These are phyloP conservation scores for Thymelicus sylvestris DNA, from an alignment of 2,888 invertebrate species.

Conservation along the genomic window DNA sequence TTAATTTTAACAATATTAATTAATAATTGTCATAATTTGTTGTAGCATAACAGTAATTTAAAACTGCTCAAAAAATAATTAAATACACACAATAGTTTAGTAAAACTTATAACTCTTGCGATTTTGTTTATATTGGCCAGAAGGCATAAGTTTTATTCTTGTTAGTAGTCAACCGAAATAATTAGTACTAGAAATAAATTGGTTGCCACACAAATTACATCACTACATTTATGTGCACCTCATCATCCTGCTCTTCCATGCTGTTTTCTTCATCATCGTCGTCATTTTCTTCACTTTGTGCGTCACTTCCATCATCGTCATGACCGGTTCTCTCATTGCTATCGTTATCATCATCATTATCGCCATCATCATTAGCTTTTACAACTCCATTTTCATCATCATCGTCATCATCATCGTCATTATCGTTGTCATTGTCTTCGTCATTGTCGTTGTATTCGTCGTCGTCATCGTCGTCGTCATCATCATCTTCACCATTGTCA, in stretches of 20 bases:
- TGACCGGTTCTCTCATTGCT: conserved; percentile 32
- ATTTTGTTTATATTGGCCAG: no score
- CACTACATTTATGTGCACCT: conserved; percentile 57
- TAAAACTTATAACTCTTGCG: no score
- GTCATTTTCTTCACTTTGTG: conserved; percentile 53
- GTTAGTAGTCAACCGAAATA: conserved; percentile 35
- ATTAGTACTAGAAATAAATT: conserved; percentile 53
- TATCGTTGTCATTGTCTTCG: conserved; percentile 48
- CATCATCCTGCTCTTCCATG: conserved; percentile 49
- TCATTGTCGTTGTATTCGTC: conserved; percentile 42
- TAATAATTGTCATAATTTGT: no score
- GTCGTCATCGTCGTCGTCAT: conserved; percentile 49
- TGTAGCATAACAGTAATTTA: no score
- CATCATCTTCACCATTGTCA: conserved; percentile 45
- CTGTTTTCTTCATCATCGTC: conserved; percentile 57
- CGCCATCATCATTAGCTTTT: conserved; percentile 49
- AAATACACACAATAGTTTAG: no score
- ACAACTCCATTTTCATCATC: conserved; percentile 48
- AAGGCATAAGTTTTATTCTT: not conserved
- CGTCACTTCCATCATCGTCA: conserved; percentile 47
- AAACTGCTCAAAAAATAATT: no score
- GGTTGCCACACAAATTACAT: conserved; percentile 57
- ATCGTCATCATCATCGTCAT: conserved; percentile 49
- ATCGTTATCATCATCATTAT: conserved; percentile 51
- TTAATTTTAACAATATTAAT: no score